Evolutionary conservation across 1,140 invertebrate genomes (phyloP), one percentile per base, ranked within the genome.

Genomic region (Campodea augens): DNA sequence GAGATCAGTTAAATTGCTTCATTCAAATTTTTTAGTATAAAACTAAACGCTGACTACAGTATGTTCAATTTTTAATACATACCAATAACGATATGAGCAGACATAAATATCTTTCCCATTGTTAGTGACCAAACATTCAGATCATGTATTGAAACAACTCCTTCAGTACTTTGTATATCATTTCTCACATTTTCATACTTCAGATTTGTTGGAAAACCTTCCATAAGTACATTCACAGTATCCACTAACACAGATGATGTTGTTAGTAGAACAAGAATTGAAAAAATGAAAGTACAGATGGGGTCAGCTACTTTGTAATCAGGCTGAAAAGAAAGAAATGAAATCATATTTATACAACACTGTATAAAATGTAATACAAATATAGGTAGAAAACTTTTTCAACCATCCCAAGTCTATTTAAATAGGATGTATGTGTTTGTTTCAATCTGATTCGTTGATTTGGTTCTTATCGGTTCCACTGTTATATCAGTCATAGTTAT

Each of bases 201-300:
- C 47, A 84, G 62, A 45, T 66, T 60, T 4, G 55, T 55, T 2
- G 82, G 83, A 52, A 77, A 73, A 48, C 75, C 81, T 63, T 90
- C 84, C 70, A 90, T 72, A 20, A 91, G 63, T 47, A 90, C 75
- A 44, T 66, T 61, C 5, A 83, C 52, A 2, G 82, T 76, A 58
- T 91, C 85, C 25, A 68, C 64, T 24, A 87, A 68, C 20, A 91
- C 76, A 41, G 67, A 68, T 43, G 80, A 60, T 0, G 85, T 89
- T 19, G 85, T 88, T 53, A 74, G 64, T 49, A 92, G 68, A 22
- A 91, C 85, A 49, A 92, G 67, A 12, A 83, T 59, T 19, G 84
- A 85, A 69, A 90, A 92, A 37, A 89, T 55, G 52, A 91, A 75
- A 32, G 87, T 91, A 67, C 87, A 91, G 51, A 91, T 74, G 7